Evolutionary conservation across 1,140 invertebrate species (phyloP), one percentile per base, ranked within the genome.

Genomic region (Lucilia cuprina): DNA sequence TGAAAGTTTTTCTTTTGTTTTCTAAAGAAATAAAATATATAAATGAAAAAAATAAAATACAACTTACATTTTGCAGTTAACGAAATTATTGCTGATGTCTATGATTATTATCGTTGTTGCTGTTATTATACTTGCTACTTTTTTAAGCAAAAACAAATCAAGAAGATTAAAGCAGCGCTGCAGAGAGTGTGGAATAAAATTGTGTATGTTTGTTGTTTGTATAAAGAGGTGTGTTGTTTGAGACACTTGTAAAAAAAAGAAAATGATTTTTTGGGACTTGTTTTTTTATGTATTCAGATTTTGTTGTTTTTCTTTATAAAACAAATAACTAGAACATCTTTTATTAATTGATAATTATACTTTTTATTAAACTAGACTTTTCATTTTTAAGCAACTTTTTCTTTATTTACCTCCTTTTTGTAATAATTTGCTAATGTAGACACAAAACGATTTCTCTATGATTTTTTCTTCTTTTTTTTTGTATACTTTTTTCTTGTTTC

Each of bases 211-310:
- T 70, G 65, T 70, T 70, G 65, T 70, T 60, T 10, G n/a, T 70
- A 70, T 70, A 21, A 70, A 70, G 65, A 70, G 65, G 65, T 70
- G 65, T 70, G 65, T 70, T 70, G 65, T 70, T 17, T 60, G 55
- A 41, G 50, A 21, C 65, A 70, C 65, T 70, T 70, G 65, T 70
- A 70, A 70, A 70, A 70, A 70, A 70, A 70, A 70, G n/a, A 70
- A 70, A 25, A 70, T 10, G 7, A 21, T 70, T 21, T 19, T 70
- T 70, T 3, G n/a, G 65, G 25, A 30, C 65, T n/a, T 70, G 5
- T 8, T 70, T 70, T 21, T 70, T 70, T 55, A 55, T 55, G 55
- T 60, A 70, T 70, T 70, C 10, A 25, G 10, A 21, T 12, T 13
- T 55, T 55, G 7, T 55, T 55, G 19, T 25, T 70, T 8, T 9